A percentile compares a stretch with the other conserved stretches of the same genome.
Conservation (phyloP, 2,888 invertebrate genomes). For the Cantharis flavilabris region DNA sequence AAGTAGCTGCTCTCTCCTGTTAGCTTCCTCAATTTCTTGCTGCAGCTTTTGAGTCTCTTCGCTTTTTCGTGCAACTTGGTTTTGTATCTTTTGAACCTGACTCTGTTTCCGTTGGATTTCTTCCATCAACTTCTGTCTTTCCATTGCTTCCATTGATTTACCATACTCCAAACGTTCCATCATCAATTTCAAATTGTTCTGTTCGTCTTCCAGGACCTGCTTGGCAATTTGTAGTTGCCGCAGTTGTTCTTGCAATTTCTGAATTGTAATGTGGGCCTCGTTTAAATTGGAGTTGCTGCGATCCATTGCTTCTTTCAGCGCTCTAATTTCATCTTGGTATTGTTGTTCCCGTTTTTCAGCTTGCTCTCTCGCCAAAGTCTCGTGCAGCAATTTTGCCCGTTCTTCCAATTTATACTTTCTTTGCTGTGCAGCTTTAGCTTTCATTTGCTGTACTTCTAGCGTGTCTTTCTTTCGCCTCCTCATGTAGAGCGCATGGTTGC, state of each 20-base stretch:
- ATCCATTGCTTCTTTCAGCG: slow-evolving; percentile 92
- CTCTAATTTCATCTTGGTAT: slow-evolving; percentile 87
- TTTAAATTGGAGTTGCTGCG: slow-evolving; percentile 73
- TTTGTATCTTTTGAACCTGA: slow-evolving; percentile 46
- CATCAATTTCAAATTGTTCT: slow-evolving; percentile 84
- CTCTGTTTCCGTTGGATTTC: slow-evolving; percentile 83
- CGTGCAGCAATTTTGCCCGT: slow-evolving; percentile 88
- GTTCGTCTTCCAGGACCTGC: slow-evolving; percentile 83
- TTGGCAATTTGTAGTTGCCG: slow-evolving; percentile 86
- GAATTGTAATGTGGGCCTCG: slow-evolving; percentile 84
- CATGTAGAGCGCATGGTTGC: slow-evolving; percentile 99
- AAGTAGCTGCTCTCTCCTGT: slow-evolving; percentile 42
- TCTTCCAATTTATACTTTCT: slow-evolving; percentile 90
- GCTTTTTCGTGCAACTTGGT: slow-evolving; percentile 47
- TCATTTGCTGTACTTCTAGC: slow-evolving; percentile 99
- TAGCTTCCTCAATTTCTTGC: slow-evolving; percentile 47
- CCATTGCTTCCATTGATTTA: slow-evolving; percentile 86
- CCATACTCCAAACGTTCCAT: slow-evolving; percentile 88
- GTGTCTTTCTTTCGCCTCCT: slow-evolving; percentile 96
- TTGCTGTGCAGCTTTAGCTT: slow-evolving; percentile 95
- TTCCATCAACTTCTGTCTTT: slow-evolving; percentile 82
- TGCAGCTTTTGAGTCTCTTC: slow-evolving; percentile 47
- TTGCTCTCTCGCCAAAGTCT: slow-evolving; percentile 90
- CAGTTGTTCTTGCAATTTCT: slow-evolving; percentile 83
- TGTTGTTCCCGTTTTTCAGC: slow-evolving; percentile 95